Conservation (phyloP, 53 echinoderm and acorn worm species). For the Astropecten irregularis region DNA sequence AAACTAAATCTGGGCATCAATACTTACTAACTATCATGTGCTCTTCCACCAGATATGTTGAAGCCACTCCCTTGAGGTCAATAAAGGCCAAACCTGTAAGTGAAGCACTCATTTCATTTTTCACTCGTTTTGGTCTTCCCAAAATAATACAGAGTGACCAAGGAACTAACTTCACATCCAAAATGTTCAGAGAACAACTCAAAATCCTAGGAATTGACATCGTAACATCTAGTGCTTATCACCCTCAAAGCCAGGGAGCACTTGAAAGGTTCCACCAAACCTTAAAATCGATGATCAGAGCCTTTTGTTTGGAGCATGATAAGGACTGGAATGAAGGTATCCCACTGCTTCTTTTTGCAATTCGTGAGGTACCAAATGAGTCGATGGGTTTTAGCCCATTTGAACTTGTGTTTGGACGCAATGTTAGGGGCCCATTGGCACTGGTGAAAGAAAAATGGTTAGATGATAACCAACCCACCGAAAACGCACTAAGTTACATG, state of each 20-base stretch:
- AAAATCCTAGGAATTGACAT: background rate
- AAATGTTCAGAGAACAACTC: conserved; percentile 34
- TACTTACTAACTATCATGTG: conserved; percentile 75
- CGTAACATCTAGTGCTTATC: conserved; percentile 38
- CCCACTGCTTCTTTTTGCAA: conserved; percentile 66
- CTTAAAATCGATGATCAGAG: conserved; percentile 47
- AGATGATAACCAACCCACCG: background rate
- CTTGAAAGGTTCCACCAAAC: conserved; percentile 72
- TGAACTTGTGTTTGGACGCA: conserved; percentile 47
- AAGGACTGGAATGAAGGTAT: conserved; percentile 69
- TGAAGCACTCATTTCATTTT: conserved; percentile 63
- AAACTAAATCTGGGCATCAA: conserved; percentile 63
- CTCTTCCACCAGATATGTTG: conserved; percentile 68
- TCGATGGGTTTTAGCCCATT: conserved; percentile 54
- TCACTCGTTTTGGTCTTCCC: conserved; percentile 71
- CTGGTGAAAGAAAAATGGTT: conserved; percentile 51
- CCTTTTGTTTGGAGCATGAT: conserved; percentile 24
- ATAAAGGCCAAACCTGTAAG: conserved; percentile 59
- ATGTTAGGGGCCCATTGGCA: conserved; percentile 27
- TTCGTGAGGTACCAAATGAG: conserved; percentile 21
- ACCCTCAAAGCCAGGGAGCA: conserved; percentile 57
- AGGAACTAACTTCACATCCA: conserved; percentile 36
- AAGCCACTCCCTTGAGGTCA: conserved; percentile 70
- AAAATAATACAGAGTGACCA: conserved; percentile 63
- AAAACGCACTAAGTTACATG: conserved; percentile 46